Conservation (phyloP, 2,797 vertebrate species). For the Naso thynnoides region DNA sequence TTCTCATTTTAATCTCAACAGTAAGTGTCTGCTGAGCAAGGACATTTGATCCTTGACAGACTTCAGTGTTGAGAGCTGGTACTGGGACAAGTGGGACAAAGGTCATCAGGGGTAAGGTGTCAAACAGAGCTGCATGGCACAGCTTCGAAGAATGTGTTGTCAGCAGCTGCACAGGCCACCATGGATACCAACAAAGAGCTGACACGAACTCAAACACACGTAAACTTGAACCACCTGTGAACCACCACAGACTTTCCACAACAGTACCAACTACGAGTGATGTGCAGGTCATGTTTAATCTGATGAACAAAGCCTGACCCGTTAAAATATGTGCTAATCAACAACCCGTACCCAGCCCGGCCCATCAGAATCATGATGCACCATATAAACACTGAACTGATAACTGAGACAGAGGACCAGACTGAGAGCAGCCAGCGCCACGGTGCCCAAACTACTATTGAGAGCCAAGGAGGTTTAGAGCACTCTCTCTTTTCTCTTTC, state of each 20-base stretch:
- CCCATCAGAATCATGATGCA: no score
- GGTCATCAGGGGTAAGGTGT: conserved; percentile 54
- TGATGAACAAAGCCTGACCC: no score
- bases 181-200: conserved; percentile 27
- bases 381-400: no score
- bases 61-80: conserved; percentile 21
- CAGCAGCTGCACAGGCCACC: conserved; percentile 53
- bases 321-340: no score
- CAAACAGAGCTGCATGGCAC: conserved; percentile 49
- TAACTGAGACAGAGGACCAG: no score
- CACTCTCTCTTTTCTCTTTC: no score
- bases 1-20: conserved; percentile 24
- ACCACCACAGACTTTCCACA: conserved; percentile 5
- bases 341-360: no score
- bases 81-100: conserved; percentile 49
- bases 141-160: conserved; percentile 21
- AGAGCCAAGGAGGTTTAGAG: no score
- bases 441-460: no score
- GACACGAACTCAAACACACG: conserved; percentile 8
- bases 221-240: conserved; percentile 28
- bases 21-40: conserved; percentile 15
- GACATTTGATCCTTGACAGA: conserved; percentile 61
- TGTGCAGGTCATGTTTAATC: no score
- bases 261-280: not conserved
- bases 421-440: no score